Conservation (phyloP, 2,113 vertebrate genomes). For the Trematocara variabile region DNA sequence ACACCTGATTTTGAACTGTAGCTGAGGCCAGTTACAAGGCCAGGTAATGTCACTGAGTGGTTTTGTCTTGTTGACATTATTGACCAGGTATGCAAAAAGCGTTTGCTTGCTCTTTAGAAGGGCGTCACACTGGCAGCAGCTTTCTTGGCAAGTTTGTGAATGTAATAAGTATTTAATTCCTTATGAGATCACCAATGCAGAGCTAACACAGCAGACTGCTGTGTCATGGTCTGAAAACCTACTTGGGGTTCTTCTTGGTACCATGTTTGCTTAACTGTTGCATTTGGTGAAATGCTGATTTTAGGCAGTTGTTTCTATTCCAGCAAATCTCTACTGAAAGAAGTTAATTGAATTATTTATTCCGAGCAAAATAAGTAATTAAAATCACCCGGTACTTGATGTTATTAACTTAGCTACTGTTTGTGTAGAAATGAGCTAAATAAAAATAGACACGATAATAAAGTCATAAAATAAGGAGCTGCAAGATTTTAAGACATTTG, state of each 20-base stretch:
- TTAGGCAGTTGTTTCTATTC: background rate
- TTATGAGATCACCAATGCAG: background rate
- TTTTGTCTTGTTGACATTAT: conserved; percentile 23
- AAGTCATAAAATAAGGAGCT: background rate
- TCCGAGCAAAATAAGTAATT: background rate
- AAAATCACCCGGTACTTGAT: background rate
- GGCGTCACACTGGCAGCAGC: background rate
- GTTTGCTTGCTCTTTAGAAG: background rate
- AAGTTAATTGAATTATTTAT: background rate
- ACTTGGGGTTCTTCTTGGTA: background rate
- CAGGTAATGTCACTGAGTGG: conserved; percentile 24
- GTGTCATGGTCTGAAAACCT: conserved; percentile 11
- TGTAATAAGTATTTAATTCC: background rate
- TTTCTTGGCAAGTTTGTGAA: background rate
- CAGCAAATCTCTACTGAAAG: background rate
- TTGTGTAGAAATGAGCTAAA: background rate
- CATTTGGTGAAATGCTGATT: background rate
- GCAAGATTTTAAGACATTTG: background rate
- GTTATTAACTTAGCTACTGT: background rate
- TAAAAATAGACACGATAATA: background rate
- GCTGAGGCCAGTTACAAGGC: conserved; percentile 12
- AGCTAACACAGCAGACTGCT: background rate
- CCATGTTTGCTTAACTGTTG: background rate
- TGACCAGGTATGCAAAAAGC: background rate
- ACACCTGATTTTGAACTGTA: conserved; percentile 6